Evolutionary conservation across 2,797 vertebrate species (phyloP).

Genomic region (Darevskia mixta): DNA sequence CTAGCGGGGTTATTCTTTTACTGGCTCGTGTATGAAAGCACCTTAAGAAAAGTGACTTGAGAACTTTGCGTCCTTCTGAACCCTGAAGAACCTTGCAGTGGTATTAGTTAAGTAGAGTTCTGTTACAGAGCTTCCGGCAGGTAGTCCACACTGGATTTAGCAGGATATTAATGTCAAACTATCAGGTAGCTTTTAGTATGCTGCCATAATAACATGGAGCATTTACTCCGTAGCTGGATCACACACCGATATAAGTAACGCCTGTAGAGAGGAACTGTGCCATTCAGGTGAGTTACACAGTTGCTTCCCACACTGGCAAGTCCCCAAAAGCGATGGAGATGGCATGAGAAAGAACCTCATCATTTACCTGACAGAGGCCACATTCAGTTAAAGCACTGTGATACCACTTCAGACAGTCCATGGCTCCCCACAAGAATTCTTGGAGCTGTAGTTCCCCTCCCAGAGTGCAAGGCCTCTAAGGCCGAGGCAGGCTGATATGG

Average conservation of each 20-base stretch:
- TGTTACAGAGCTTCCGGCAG: background rate
- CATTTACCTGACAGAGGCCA: background rate
- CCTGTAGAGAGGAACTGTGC: no score
- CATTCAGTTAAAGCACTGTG: background rate
- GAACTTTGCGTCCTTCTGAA: conserved; percentile 1
- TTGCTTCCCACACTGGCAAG: no score
- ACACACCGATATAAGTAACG: no score
- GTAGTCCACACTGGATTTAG: background rate
- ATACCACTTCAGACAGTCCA: background rate
- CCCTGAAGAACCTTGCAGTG: background rate
- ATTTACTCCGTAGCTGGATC: no score
- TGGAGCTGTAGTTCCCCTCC: no score
- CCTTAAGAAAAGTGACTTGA: background rate
- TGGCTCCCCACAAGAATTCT: background rate
- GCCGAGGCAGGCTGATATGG: no score
- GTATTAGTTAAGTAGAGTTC: background rate
- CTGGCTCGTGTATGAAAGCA: background rate
- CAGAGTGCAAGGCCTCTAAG: background rate
- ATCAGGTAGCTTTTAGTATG: no score
- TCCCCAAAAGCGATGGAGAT: background rate
- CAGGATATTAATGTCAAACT: no score
- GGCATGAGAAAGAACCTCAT: background rate
- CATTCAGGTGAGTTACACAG: no score
- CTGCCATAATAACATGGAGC: no score
- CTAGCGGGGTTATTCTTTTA: conserved; percentile 1